Percentiles rank a stretch among this genome's conserved stretches.
These are phyloP conservation scores for Daktulosphaira vitifoliae DNA, from an alignment of 1,140 invertebrate species.

Conservation along the genomic window DNA sequence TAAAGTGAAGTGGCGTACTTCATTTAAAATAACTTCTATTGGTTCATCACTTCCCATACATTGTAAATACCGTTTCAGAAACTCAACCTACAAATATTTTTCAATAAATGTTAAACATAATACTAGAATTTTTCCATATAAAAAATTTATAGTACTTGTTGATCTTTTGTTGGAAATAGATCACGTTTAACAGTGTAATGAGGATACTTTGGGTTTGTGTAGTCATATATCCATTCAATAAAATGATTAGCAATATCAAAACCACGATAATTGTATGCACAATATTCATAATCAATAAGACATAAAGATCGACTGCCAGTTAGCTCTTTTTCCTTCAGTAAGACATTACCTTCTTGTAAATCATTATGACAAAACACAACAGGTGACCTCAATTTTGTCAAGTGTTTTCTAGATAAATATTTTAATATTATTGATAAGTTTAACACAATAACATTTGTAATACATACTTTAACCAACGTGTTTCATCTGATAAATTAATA, in stretches of 20 bases:
- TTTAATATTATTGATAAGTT: too few relatives aligned
- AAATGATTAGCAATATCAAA: conserved; percentile 97
- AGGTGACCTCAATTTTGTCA: conserved; percentile 54
- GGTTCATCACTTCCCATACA: conserved; percentile 32
- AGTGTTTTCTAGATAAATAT: conserved; percentile 44
- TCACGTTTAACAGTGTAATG: conserved; percentile 60
- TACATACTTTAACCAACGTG: conserved; percentile 5
- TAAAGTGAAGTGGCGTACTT: conserved; percentile 72
- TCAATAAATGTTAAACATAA: neutral
- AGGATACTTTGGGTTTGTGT: conserved; percentile 66
- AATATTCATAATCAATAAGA: conserved; percentile 89
- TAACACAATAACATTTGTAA: too few relatives aligned
- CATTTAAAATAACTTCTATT: conserved; percentile 50
- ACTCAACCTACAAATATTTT: conserved; percentile 17
- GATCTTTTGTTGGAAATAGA: conserved; percentile 63
- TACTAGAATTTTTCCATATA: too few relatives aligned
- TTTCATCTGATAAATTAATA: neutral
- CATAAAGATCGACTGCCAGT: conserved; percentile 46
- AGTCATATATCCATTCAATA: conserved; percentile 89
- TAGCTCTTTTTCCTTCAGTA: conserved; percentile 38
- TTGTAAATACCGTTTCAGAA: conserved; percentile 38
- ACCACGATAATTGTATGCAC: conserved; percentile 84
- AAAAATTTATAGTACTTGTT: conserved; percentile 65
- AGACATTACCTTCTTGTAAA: conserved; percentile 79
- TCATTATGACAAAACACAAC: conserved; percentile 98